A percentile compares a stretch with the other conserved stretches of the same genome.
phyloP scores from a whole-genome alignment of 2,797 vertebrate genomes.

The Ptychadena robeensis region DNA sequence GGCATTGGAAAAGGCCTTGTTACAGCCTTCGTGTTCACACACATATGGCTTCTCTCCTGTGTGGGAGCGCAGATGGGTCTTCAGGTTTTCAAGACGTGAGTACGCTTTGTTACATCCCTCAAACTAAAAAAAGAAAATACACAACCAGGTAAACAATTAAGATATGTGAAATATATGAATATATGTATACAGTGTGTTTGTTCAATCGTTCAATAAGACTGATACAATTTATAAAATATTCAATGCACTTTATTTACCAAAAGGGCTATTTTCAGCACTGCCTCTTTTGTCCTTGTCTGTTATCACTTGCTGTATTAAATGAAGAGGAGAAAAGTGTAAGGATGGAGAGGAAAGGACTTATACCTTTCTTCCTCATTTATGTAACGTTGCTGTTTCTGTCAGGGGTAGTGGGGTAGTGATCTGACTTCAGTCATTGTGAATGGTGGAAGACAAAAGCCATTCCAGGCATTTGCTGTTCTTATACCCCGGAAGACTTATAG shows the following conservation, averaged over 20 bases:
- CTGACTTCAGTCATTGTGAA: not conserved
- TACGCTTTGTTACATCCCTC: slow-evolving; percentile 98
- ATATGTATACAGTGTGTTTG: not conserved
- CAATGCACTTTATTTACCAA: not conserved
- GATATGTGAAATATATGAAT: not conserved
- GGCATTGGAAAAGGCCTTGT: slow-evolving; percentile 97
- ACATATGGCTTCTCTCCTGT: slow-evolving; percentile 97
- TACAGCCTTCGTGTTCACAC: slow-evolving; percentile 98
- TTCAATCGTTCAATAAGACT: not conserved
- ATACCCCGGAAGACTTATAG: too few species aligned
- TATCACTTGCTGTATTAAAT: too few species aligned
- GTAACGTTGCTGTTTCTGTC: too few species aligned
- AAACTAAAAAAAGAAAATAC: slow-evolving; percentile 77
- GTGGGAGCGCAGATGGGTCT: slow-evolving; percentile 95
- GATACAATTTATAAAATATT: not conserved
- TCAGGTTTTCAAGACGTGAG: slow-evolving; percentile 96
- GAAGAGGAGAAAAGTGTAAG: too few species aligned
- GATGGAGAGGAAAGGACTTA: too few species aligned
- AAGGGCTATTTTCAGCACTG: too few species aligned
- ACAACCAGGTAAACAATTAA: not conserved
- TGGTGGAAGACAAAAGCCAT: not conserved
- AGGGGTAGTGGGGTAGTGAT: not conserved
- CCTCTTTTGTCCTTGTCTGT: too few species aligned
- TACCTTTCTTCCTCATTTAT: too few species aligned
- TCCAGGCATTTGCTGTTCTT: too few species aligned